Base-by-base conservation (phyloP, 2,888 invertebrate genomes). In the Chloromyia formosa region DNA sequence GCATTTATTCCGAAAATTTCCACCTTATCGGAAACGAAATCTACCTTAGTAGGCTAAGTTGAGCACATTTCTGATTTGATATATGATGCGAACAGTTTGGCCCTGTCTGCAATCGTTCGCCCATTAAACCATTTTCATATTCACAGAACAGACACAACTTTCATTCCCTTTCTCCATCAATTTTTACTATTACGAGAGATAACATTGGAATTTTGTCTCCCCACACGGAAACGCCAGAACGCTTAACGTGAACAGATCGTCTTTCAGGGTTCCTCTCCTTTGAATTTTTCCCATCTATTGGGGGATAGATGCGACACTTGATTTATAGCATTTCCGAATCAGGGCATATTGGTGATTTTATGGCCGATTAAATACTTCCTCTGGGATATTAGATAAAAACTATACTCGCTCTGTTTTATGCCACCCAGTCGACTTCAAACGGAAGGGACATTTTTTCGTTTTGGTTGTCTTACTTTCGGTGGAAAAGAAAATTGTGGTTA, bases 301-400 rank as follows among this genome's bases (percentile, higher is more conserved):
- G 49, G 27, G 66, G 49, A 66, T 66, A 35, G 58, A 56, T 42
- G 61, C 68, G 76, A 74, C 75, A 75, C 73, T 76, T 76, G 76
- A 76, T 76, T 76, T 76, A 76, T 76, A 69, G 75, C 54, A 75
- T 77, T 74, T 77, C 72, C 75, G 75, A 77, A 75, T 75, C 72
- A 74, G 74, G 72, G 74, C 69, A 72, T 75, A 77, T 77, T 75
- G 77, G 75, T 72, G 77, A 77, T 77, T 77, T 77, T 77, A 77
- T 77, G 75, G 77, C 74, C 77, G 77, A 77, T 77, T 77, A 75
- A 77, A 75, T 77, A 77, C 72, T 75, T 75, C 75, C 75, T 75
- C 74, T 40, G 66, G 75, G 75, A 77, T 77, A 77, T 77, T 75
- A 77, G 75, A 77, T 76, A 76, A 76, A 75, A 76, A 76, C 75